These are phyloP conservation scores for Carpatolechia fugitivella DNA, from an alignment of 2,888 invertebrate species.

Conservation along the genomic window DNA sequence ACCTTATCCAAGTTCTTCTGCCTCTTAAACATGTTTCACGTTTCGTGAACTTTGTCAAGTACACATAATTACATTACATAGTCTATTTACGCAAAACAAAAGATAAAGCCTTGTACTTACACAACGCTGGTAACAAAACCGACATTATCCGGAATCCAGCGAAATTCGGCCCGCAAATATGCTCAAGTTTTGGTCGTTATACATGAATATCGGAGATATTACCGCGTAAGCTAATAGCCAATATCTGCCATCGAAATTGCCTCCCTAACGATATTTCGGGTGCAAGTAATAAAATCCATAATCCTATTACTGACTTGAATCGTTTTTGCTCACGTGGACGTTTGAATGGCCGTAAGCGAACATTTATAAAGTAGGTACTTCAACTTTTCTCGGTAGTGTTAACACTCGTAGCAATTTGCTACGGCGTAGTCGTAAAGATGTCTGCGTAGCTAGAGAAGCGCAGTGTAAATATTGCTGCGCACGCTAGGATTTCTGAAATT, in stretches of 20 bases:
- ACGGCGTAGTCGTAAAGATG: slow-evolving; percentile 4
- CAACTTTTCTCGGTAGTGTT: not conserved
- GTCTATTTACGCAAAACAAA: slow-evolving; percentile 5
- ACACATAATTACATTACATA: slow-evolving; percentile 7
- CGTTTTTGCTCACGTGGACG: slow-evolving; percentile 52
- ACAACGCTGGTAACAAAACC: slow-evolving; percentile 8
- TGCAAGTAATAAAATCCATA: slow-evolving; percentile 72
- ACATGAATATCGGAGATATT: slow-evolving; percentile 69
- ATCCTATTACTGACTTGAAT: slow-evolving; percentile 63
- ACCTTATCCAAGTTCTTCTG: not conserved
- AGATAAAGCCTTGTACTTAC: slow-evolving; percentile 8
- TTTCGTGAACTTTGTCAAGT: not conserved
- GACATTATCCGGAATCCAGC: slow-evolving; percentile 14
- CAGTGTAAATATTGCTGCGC: not conserved
- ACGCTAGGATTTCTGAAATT: not conserved
- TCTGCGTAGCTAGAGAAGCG: not conserved
- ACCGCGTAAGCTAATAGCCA: slow-evolving; percentile 72
- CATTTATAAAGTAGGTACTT: too few relatives aligned
- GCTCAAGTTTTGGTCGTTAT: slow-evolving; percentile 53
- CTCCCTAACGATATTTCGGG: slow-evolving; percentile 75
- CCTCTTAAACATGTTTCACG: not conserved
- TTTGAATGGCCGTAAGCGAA: slow-evolving; percentile 26
- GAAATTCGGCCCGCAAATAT: slow-evolving; percentile 42
- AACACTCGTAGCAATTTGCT: slow-evolving; percentile 5
- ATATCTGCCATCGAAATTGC: slow-evolving; percentile 76